These are phyloP conservation scores for Aldabrachelys gigantea DNA, from an alignment of 2,113 vertebrate species.

Conservation along the genomic window DNA sequence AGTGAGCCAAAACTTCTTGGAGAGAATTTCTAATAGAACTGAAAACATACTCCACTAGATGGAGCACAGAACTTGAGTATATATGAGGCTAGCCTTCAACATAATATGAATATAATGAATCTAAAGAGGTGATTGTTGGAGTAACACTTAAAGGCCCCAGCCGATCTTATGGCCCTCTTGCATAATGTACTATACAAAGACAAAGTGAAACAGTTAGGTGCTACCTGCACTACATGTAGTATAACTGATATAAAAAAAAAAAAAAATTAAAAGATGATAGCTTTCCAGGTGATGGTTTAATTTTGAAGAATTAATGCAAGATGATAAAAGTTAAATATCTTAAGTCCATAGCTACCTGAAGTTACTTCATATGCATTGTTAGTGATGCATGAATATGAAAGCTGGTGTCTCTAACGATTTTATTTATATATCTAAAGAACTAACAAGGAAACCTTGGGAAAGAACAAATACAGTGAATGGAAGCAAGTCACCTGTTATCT, in stretches of 20 bases:
- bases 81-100: neutral
- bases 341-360: neutral
- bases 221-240: neutral
- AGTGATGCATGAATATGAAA: neutral
- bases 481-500: constrained; percentile 98
- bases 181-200: neutral
- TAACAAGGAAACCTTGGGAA: constrained; percentile 98
- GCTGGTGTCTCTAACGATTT: neutral
- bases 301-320: neutral
- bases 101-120: neutral
- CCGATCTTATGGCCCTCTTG: neutral
- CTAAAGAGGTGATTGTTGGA: neutral
- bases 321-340: neutral
- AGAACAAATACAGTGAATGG: constrained; percentile 96
- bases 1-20: neutral
- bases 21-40: neutral
- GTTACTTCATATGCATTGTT: neutral
- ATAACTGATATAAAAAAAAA: neutral
- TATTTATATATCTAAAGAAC: constrained; percentile 80
- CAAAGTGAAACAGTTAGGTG: neutral
- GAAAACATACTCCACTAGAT: neutral
- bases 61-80: neutral
- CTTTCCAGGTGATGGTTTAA: neutral
- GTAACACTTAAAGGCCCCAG: neutral
- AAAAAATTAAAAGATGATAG: neutral